phyloP scores from a whole-genome alignment of 2,113 vertebrate species.

The Upupa epops region DNA sequence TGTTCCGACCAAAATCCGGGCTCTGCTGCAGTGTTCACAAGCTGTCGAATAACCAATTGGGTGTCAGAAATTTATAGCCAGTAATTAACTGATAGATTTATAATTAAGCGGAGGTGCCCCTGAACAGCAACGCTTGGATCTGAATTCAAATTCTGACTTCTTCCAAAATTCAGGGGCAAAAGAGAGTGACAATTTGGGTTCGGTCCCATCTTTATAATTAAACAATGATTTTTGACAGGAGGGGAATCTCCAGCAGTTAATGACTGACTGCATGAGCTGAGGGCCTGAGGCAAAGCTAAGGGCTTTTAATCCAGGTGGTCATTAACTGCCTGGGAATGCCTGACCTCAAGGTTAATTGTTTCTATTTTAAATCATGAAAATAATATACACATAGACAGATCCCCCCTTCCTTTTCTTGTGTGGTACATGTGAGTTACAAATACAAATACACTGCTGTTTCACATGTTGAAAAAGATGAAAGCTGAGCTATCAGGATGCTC shows the following conservation, averaged over 20 bases:
- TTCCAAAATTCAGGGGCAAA: constrained; percentile 46
- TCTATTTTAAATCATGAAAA: constrained; percentile 68
- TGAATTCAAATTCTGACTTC: constrained; percentile 40
- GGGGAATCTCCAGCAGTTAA: constrained; percentile 68
- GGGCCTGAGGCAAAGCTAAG: constrained; percentile 65
- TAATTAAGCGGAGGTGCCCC: constrained; percentile 48
- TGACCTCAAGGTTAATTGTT: constrained; percentile 71
- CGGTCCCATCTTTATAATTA: constrained; percentile 68
- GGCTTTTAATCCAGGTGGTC: constrained; percentile 73
- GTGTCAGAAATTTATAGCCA: constrained; percentile 27
- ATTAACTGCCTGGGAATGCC: constrained; percentile 71
- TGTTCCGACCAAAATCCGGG: background rate
- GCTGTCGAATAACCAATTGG: constrained; percentile 5
- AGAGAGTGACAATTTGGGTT: constrained; percentile 22
- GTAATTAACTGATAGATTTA: constrained; percentile 50
- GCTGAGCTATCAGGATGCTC: background rate
- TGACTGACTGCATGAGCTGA: constrained; percentile 68
- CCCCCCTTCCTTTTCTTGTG: background rate
- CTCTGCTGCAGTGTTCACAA: background rate
- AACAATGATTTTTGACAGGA: constrained; percentile 69
- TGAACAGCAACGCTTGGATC: constrained; percentile 7
- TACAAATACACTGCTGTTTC: background rate
- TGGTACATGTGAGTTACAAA: background rate
- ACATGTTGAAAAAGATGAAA: background rate
- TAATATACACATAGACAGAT: constrained; percentile 32